These are phyloP conservation scores for Lethrus apterus DNA, from an alignment of 1,140 invertebrate genomes.

Conservation along the genomic window DNA sequence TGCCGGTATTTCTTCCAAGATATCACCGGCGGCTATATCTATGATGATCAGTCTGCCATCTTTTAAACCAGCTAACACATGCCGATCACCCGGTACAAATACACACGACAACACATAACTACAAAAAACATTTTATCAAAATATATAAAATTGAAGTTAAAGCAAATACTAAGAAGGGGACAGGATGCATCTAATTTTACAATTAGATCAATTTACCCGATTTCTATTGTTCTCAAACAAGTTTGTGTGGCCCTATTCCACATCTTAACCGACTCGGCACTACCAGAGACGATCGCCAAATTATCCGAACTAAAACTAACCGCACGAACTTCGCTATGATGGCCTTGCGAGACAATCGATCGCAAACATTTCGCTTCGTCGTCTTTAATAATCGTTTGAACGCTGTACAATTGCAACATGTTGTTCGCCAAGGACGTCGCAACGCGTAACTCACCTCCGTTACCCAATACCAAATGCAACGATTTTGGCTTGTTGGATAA, in stretches of 20 bases:
- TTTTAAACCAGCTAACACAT: constrained; percentile 84
- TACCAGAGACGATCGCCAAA: constrained; percentile 74
- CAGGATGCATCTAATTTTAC: not conserved
- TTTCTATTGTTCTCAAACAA: constrained; percentile 74
- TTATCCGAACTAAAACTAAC: constrained; percentile 89
- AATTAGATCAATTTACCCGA: constrained; percentile 42
- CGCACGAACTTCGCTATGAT: constrained; percentile 81
- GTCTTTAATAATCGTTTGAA: constrained; percentile 43
- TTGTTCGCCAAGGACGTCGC: constrained; percentile 61
- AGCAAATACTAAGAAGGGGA: not conserved
- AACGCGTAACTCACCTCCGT: constrained; percentile 59
- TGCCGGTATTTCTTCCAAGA: constrained; percentile 71
- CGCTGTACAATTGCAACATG: constrained; percentile 57
- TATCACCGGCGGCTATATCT: constrained; percentile 72
- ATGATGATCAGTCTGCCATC: constrained; percentile 80
- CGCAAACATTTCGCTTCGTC: constrained; percentile 47
- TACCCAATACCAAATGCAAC: constrained; percentile 58
- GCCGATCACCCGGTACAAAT: constrained; percentile 88
- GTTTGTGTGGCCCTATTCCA: constrained; percentile 82
- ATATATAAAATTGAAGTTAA: not conserved
- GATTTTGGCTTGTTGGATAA: constrained; percentile 62
- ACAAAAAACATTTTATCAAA: constrained; percentile 23
- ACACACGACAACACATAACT: constrained; percentile 64
- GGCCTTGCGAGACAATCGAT: constrained; percentile 55
- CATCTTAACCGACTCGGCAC: constrained; percentile 81